Conservation (phyloP, 2,113 vertebrate genomes). For the Cygnus buccinator region DNA sequence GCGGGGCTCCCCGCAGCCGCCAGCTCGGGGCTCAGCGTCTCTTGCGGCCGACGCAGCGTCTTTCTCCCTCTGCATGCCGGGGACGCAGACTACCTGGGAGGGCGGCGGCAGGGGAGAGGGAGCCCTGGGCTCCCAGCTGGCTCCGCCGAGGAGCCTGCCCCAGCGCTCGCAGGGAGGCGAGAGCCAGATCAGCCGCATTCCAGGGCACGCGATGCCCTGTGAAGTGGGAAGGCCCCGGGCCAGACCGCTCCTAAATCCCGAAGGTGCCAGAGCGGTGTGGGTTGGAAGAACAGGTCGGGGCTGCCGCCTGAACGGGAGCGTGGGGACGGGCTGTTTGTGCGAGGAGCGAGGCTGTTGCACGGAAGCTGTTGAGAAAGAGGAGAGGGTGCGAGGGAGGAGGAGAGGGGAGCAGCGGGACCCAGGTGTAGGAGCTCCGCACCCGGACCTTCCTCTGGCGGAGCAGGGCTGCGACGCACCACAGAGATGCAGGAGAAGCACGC, state of each 20-base stretch:
- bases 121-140: background rate
- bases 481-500: accelerated
- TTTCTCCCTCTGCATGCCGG: background rate
- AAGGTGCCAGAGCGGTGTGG: conserved; percentile 39
- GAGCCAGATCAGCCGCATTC: conserved; percentile 64
- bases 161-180: background rate
- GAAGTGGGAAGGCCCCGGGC: conserved; percentile 61
- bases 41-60: background rate
- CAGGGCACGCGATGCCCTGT: conserved; percentile 45
- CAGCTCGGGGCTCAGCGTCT: background rate
- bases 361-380: background rate
- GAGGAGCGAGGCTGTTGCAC: background rate
- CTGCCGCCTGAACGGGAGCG: conserved; percentile 10
- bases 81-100: background rate
- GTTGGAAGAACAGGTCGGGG: conserved; percentile 61
- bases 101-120: background rate
- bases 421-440: background rate
- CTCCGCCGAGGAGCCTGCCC: background rate
- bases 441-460: accelerated
- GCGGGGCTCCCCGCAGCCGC: background rate
- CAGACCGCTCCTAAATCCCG: conserved; percentile 41
- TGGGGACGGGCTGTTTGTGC: background rate
- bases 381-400: background rate
- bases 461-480: accelerated
- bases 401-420: background rate